Evolutionary conservation across 2,888 invertebrate species (phyloP).

Genomic region (Drosophila anceps): DNA sequence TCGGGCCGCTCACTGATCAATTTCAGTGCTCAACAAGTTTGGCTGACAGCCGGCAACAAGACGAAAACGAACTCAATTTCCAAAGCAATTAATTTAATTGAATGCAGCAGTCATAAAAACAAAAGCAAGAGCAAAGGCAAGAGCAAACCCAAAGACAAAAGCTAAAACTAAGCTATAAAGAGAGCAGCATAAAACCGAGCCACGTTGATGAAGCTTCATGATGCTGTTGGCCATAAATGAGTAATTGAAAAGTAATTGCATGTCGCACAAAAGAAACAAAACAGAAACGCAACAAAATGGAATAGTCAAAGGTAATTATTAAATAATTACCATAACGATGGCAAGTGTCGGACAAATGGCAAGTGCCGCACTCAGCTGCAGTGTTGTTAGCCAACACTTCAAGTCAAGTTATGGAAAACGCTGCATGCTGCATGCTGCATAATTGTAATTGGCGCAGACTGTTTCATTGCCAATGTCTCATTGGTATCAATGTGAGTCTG

Average conservation of each 20-base stretch:
- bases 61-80: slow-evolving; percentile 68
- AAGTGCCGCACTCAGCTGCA: slow-evolving; percentile 19
- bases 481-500: not conserved
- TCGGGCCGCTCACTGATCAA: slow-evolving; percentile 30
- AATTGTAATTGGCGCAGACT: not conserved
- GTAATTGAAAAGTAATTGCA: slow-evolving; percentile 75
- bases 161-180: slow-evolving; percentile 18
- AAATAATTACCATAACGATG: slow-evolving; percentile 28
- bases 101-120: slow-evolving; percentile 69
- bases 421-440: too few relatives aligned
- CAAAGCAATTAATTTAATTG: slow-evolving; percentile 78
- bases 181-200: slow-evolving; percentile 13
- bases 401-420: slow-evolving; percentile 11
- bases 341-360: slow-evolving; percentile 10
- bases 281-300: not conserved
- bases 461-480: slow-evolving; percentile 16
- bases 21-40: slow-evolving; percentile 50
- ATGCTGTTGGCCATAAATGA: slow-evolving; percentile 59
- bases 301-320: slow-evolving; percentile 36
- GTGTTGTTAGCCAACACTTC: slow-evolving; percentile 45
- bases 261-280: slow-evolving; percentile 28
- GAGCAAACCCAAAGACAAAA: slow-evolving; percentile 33
- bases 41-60: slow-evolving; percentile 21
- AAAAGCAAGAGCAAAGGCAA: slow-evolving; percentile 11
- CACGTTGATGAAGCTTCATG: slow-evolving; percentile 32